These are phyloP conservation scores for Hyposmocoma kahamanoa DNA, from an alignment of 1,140 invertebrate genomes.

Conservation along the genomic window DNA sequence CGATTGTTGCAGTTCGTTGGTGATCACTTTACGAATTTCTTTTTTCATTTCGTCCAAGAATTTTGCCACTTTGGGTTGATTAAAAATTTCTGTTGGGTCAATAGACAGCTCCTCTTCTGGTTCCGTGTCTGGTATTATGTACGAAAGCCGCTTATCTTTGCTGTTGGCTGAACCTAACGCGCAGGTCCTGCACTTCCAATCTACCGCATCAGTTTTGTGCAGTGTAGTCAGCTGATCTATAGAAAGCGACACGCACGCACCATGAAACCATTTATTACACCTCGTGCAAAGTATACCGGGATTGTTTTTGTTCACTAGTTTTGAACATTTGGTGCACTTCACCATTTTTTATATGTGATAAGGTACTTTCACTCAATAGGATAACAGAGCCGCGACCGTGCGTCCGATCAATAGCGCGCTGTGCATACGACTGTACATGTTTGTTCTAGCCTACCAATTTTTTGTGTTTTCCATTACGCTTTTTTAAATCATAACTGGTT, in stretches of 20 bases:
- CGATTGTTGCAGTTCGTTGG: background rate
- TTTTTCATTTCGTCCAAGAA: background rate
- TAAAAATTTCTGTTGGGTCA: background rate
- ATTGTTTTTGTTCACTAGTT: conserved; percentile 3
- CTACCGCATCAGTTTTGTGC: background rate
- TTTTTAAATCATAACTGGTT: no score
- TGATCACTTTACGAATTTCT: conserved; percentile 1
- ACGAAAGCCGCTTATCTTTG: background rate
- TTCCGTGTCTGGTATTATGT: conserved; percentile 1
- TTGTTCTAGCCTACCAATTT: no score
- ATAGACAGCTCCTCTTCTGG: background rate
- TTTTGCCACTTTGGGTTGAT: background rate
- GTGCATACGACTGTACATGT: no score
- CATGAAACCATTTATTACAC: conserved; percentile 5
- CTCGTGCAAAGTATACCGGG: conserved; percentile 1
- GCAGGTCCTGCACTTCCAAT: conserved; percentile 3
- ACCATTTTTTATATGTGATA: background rate
- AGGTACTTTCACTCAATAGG: background rate
- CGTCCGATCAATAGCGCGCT: no score
- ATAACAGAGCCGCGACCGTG: no score
- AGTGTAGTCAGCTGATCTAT: conserved; percentile 1
- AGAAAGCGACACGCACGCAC: background rate
- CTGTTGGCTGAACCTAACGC: background rate
- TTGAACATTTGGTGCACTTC: conserved; percentile 1
- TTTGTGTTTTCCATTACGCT: no score